phyloP scores from a whole-genome alignment of 2,113 vertebrate species.

The Trematomus loennbergii region DNA sequence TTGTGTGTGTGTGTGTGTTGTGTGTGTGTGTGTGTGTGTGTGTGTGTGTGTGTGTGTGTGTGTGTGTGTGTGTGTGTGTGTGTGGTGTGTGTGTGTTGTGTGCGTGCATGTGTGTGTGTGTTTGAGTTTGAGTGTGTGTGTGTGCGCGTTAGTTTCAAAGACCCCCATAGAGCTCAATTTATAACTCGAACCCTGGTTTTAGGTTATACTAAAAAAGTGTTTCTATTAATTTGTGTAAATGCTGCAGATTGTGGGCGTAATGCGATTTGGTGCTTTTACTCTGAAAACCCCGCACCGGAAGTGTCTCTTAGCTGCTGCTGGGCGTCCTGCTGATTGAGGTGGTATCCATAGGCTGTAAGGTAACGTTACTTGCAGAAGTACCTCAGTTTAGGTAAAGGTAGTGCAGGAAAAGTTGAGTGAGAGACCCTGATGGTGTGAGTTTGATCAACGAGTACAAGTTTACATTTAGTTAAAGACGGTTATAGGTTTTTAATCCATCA shows the following conservation, averaged over 20 bases:
- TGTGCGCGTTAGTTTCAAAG: too few species aligned
- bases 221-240: neutral
- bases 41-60: too few species aligned
- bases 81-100: too few species aligned
- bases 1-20: too few species aligned
- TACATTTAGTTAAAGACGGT: neutral
- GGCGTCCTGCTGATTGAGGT: neutral
- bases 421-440: neutral
- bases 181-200: too few species aligned
- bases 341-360: too few species aligned
- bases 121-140: too few species aligned
- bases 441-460: neutral
- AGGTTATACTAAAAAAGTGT: too few species aligned
- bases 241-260: neutral
- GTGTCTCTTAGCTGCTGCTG: accelerated
- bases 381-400: neutral
- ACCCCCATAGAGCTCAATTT: too few species aligned
- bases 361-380: accelerated
- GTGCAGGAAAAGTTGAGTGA: neutral
- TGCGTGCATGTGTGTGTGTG: too few species aligned
- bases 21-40: too few species aligned
- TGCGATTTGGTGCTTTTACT: conserved; percentile 31
- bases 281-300: conserved; percentile 30
- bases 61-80: too few species aligned
- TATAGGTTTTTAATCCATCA: neutral